Percentiles rank a stretch among this genome's conserved stretches.
Conservation (phyloP, 2,888 invertebrate species). For the Metacarcinus magister region DNA sequence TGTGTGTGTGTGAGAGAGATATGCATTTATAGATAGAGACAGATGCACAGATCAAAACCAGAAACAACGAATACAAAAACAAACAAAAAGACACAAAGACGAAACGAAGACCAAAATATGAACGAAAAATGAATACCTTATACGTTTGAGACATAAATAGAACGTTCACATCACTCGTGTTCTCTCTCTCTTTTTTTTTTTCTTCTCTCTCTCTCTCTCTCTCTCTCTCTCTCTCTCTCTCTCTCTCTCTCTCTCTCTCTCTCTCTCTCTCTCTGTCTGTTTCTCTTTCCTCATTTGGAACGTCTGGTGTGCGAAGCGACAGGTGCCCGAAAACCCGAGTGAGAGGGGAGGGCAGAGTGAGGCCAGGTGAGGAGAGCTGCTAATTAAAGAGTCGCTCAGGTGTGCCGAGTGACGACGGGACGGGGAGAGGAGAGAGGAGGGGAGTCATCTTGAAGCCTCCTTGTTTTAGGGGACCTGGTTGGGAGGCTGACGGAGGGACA, state of each 20-base stretch:
- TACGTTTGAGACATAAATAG: no score
- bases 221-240: background rate
- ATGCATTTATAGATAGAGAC: no score
- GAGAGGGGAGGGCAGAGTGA: constrained; percentile 11
- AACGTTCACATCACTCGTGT: no score
- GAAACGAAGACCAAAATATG: no score
- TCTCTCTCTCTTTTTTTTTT: no score
- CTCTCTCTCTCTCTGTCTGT: constrained; percentile 32
- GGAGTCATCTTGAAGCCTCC: constrained; percentile 41
- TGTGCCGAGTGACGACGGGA: constrained; percentile 6
- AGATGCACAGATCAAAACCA: no score
- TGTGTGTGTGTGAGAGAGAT: no score
- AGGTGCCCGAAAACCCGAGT: constrained; percentile 2
- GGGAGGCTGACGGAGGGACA: constrained; percentile 32
- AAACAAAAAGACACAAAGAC: no score
- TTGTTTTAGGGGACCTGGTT: background rate
- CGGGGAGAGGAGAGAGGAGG: background rate
- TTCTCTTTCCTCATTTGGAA: constrained; percentile 17
- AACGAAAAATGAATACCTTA: no score
- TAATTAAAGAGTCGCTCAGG: constrained; percentile 41
- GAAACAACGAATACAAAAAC: no score
- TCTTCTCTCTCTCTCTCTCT: background rate
- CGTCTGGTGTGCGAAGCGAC: constrained; percentile 27
- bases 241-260: background rate
- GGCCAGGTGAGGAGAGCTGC: constrained; percentile 26